These are phyloP conservation scores for Drosophila rubida DNA, from an alignment of 2,888 invertebrate species.

Conservation along the genomic window DNA sequence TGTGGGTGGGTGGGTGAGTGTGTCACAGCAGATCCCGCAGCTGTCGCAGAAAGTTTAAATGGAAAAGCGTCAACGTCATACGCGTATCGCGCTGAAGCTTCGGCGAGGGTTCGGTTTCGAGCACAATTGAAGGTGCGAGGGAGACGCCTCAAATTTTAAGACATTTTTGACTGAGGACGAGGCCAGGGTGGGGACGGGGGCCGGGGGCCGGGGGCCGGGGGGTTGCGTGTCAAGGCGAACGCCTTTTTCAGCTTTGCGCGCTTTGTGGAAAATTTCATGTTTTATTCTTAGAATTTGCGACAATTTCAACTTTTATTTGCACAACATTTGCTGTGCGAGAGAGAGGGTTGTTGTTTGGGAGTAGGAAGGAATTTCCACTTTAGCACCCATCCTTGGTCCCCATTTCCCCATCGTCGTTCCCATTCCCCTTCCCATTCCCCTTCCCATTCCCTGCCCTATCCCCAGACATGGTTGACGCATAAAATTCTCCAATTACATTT, in stretches of 20 bases:
- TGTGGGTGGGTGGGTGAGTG: conserved; percentile 19
- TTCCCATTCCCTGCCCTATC: not conserved
- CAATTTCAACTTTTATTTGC: conserved; percentile 79
- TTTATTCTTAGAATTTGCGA: conserved; percentile 75
- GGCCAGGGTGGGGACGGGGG: not conserved
- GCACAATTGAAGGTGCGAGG: not conserved
- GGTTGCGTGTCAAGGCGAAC: conserved; percentile 16
- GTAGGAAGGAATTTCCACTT: conserved; percentile 36
- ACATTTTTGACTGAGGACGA: conserved; percentile 2
- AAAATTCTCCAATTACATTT: conserved; percentile 80
- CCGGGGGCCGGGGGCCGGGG: not conserved
- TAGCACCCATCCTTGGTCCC: not conserved
- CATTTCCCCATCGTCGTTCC: not conserved
- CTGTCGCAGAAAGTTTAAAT: conserved; percentile 74
- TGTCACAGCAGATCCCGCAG: conserved; percentile 45
- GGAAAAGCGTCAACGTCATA: conserved; percentile 74
- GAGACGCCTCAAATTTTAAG: conserved; percentile 16
- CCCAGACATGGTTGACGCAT: conserved; percentile 46
- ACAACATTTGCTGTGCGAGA: conserved; percentile 20
- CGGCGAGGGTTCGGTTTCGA: not conserved
- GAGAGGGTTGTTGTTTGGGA: not conserved
- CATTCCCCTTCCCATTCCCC: not conserved
- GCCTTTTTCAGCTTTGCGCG: conserved; percentile 45
- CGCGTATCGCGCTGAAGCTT: conserved; percentile 32
- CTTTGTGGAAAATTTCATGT: conserved; percentile 58